These are phyloP conservation scores for Cecropterus lyciades DNA, from an alignment of 1,140 invertebrate species.

Conservation along the genomic window DNA sequence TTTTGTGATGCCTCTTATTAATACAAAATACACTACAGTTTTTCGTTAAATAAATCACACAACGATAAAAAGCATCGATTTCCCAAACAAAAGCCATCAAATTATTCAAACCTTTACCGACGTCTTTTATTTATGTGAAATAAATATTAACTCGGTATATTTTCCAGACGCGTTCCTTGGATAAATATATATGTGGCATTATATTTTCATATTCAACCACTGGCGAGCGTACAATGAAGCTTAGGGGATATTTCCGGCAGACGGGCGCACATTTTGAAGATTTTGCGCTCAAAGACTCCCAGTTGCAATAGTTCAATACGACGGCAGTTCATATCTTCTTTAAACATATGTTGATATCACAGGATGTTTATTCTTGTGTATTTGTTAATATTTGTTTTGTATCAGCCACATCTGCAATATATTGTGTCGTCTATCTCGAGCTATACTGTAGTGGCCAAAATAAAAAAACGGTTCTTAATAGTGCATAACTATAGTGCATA, in stretches of 20 bases:
- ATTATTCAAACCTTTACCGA: not conserved
- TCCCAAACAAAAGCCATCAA: not conserved
- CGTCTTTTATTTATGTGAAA: not conserved
- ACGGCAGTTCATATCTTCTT: conserved; percentile 45
- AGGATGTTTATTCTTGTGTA: conserved; percentile 39
- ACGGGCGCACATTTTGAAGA: conserved; percentile 74
- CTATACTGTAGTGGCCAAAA: too few species aligned
- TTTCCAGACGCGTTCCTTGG: conserved; percentile 18
- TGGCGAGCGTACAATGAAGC: conserved; percentile 56
- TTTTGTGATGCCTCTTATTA: too few species aligned
- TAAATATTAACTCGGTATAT: conserved; percentile 18
- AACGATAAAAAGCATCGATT: too few species aligned
- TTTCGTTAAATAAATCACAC: too few species aligned
- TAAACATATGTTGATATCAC: conserved; percentile 53
- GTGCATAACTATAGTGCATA: too few species aligned
- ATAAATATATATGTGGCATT: conserved; percentile 35
- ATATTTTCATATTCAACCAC: conserved; percentile 56
- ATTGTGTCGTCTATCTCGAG: not conserved
- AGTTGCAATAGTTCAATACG: conserved; percentile 62
- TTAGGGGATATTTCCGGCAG: conserved; percentile 65
- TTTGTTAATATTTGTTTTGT: conserved; percentile 7
- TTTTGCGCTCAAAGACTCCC: conserved; percentile 60
- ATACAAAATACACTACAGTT: too few species aligned
- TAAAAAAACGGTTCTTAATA: too few species aligned
- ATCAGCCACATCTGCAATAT: not conserved